Conservation (phyloP, 2,888 invertebrate species). For the Drosophila anomelani region DNA sequence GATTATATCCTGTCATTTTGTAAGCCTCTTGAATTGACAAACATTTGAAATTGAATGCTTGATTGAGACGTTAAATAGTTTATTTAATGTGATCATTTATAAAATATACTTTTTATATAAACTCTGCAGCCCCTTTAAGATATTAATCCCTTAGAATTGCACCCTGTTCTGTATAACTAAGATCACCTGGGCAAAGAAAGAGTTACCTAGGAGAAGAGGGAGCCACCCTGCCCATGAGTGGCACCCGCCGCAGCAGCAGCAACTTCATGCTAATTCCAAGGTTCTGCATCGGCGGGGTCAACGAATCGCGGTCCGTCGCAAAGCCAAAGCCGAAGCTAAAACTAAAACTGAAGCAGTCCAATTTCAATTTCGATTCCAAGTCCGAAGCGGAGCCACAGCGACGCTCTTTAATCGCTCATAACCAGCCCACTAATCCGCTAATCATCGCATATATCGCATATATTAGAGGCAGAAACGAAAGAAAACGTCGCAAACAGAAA, state of each 20-base stretch:
- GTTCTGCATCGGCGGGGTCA: constrained; percentile 78
- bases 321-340: constrained; percentile 25
- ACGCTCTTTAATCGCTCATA: constrained; percentile 59
- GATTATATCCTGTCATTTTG: neutral
- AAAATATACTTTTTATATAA: no score
- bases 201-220: neutral
- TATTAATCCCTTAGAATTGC: neutral
- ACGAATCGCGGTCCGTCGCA: constrained; percentile 61
- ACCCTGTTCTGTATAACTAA: neutral
- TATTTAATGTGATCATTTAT: no score
- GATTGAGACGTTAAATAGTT: neutral
- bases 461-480: constrained; percentile 30
- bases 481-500: constrained; percentile 19
- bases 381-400: neutral
- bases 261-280: constrained; percentile 74
- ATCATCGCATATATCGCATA: constrained; percentile 45
- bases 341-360: constrained; percentile 15
- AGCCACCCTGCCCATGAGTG: neutral
- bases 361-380: constrained; percentile 7
- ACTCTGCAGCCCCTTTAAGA: neutral
- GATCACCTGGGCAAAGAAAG: neutral
- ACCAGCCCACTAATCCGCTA: constrained; percentile 52
- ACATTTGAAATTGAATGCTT: neutral
- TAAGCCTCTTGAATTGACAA: neutral
- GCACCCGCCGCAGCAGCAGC: constrained; percentile 63